phyloP scores from a whole-genome alignment of 30 jellyfish, hydroid and myxozoan species.

The Nemopilema nomurai region DNA sequence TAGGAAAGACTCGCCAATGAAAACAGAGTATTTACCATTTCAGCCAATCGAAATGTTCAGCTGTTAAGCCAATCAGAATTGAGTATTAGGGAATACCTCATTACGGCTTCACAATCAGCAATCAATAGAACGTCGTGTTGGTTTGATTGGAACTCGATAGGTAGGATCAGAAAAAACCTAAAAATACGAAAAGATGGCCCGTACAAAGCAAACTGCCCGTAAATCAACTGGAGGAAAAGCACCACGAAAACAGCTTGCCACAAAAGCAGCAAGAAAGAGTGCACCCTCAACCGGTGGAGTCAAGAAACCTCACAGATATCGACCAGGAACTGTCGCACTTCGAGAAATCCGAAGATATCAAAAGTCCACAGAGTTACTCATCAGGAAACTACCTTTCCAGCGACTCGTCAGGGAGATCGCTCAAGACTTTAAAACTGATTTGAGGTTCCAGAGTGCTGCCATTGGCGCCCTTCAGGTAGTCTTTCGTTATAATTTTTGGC shows the following conservation, averaged over 20 bases:
- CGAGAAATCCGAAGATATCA: constrained; percentile 76
- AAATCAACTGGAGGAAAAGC: constrained; percentile 99
- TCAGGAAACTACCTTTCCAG: constrained; percentile 81
- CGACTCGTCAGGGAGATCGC: constrained; percentile 75
- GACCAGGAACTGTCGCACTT: constrained; percentile 57
- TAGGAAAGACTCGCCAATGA: constrained; percentile 12
- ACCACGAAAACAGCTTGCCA: constrained; percentile 99
- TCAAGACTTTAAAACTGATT: constrained; percentile 81
- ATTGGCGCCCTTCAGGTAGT: constrained; percentile 66
- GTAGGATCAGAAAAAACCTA: background rate
- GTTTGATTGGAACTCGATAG: background rate
- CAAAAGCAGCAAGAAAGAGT: constrained; percentile 98
- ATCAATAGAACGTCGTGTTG: background rate
- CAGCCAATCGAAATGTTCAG: constrained; percentile 6
- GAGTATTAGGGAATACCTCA: constrained; percentile 1
- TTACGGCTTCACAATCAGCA: constrained; percentile 12
- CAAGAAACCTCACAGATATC: constrained; percentile 97
- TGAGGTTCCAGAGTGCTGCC: constrained; percentile 80
- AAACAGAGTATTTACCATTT: background rate
- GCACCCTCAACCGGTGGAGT: constrained; percentile 99
- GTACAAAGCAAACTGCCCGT: constrained; percentile 99
- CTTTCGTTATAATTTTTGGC: background rate
- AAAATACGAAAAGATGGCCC: constrained; percentile 75
- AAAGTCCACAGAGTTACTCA: constrained; percentile 76
- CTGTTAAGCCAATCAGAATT: constrained; percentile 26